These are phyloP conservation scores for Hypomesus transpacificus DNA, from an alignment of 2,113 vertebrate species.

Conservation along the genomic window DNA sequence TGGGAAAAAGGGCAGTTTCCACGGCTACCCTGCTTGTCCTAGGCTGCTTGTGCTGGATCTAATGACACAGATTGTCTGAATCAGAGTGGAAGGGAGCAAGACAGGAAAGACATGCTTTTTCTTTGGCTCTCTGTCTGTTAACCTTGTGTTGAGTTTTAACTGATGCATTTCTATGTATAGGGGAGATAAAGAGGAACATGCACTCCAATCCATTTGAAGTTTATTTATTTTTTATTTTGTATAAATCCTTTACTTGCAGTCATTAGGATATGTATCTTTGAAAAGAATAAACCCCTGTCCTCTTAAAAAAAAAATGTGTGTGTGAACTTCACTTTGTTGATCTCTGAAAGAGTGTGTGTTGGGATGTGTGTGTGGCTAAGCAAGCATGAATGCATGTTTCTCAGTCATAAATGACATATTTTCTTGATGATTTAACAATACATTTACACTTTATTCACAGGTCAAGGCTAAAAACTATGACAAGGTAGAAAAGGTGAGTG, in stretches of 20 bases:
- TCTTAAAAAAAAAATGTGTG: conserved; percentile 54
- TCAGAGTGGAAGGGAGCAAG: no score
- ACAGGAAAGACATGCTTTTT: no score
- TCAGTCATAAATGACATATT: conserved; percentile 3
- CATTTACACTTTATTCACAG: conserved; percentile 84
- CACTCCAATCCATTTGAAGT: neutral
- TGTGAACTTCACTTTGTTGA: conserved; percentile 79
- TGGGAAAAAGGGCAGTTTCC: no score
- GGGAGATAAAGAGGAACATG: neutral
- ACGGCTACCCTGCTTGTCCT: no score
- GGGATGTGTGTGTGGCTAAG: conserved; percentile 12
- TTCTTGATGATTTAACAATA: conserved; percentile 58
- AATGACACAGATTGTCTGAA: no score
- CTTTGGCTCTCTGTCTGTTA: no score
- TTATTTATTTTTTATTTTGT: neutral
- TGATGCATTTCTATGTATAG: no score
- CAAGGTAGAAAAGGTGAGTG: conserved; percentile 99
- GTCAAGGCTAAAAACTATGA: conserved; percentile 99
- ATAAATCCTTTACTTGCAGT: neutral
- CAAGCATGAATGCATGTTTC: conserved; percentile 48
- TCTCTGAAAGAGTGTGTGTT: conserved; percentile 36
- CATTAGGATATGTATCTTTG: neutral
- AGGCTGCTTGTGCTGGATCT: no score
- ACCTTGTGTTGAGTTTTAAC: no score
- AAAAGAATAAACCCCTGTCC: conserved; percentile 55